These are phyloP conservation scores for Vollenhovia emeryi DNA, from an alignment of 1,140 invertebrate genomes.

Conservation along the genomic window DNA sequence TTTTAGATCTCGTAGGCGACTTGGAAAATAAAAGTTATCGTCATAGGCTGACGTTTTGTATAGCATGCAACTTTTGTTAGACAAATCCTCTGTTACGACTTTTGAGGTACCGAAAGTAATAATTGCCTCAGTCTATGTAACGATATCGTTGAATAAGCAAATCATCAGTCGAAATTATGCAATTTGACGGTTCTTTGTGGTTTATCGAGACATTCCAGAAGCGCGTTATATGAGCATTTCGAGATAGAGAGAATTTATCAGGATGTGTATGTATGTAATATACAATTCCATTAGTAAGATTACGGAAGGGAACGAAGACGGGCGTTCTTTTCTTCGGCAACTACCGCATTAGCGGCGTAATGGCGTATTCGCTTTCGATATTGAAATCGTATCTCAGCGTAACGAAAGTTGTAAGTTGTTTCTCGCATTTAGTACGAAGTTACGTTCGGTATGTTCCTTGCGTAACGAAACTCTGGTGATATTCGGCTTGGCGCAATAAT, in stretches of 20 bases:
- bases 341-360: neutral
- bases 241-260: neutral
- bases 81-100: neutral
- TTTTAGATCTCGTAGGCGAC: too few relatives aligned
- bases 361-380: neutral
- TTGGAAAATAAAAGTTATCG: neutral
- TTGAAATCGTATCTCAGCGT: neutral
- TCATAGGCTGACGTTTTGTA: neutral
- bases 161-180: neutral
- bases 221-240: neutral
- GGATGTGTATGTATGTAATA: neutral
- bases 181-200: conserved; percentile 13
- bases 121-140: conserved; percentile 5
- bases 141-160: neutral
- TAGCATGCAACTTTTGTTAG: neutral
- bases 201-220: conserved; percentile 40
- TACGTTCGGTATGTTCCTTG: neutral
- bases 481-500: neutral
- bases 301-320: neutral
- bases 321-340: neutral
- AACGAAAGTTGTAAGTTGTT: conserved; percentile 12
- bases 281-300: conserved; percentile 36
- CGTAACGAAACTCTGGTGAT: conserved; percentile 30
- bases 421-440: conserved; percentile 8
- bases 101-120: neutral